Conservation (phyloP, 2,888 invertebrate genomes). For the Callinectes sapidus region DNA sequence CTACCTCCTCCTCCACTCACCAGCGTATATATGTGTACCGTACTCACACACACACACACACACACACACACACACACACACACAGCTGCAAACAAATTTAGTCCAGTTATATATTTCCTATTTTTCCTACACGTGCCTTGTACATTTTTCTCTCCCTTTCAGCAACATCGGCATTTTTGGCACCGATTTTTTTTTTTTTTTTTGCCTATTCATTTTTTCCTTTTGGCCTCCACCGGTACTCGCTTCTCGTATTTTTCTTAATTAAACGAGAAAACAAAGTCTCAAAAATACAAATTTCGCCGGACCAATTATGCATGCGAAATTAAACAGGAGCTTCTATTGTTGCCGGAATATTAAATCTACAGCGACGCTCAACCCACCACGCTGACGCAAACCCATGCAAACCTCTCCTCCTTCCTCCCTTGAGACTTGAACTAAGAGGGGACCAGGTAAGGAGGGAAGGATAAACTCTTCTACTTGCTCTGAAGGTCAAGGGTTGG, state of each 20-base stretch:
- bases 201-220: not conserved
- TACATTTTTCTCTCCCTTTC: not conserved
- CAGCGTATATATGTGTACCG: not conserved
- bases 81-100: slow-evolving; percentile 7
- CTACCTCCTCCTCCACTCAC: not conserved
- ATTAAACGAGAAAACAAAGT: slow-evolving; percentile 36
- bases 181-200: not conserved
- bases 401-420: not conserved
- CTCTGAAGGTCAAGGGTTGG: not conserved
- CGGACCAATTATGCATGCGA: slow-evolving; percentile 28
- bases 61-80: slow-evolving; percentile 9
- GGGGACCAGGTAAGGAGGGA: not conserved
- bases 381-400: not conserved
- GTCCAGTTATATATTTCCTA: not conserved
- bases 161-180: slow-evolving; percentile 33
- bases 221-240: not conserved
- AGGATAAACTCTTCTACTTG: not conserved
- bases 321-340: slow-evolving; percentile 26
- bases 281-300: not conserved
- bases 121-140: not conserved
- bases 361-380: not conserved
- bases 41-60: not conserved
- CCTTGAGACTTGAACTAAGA: not conserved
- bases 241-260: slow-evolving; percentile 28
- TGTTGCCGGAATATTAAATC: slow-evolving; percentile 28